phyloP scores from a whole-genome alignment of 2,888 invertebrate species.

The Sarcophaga subvicina region DNA sequence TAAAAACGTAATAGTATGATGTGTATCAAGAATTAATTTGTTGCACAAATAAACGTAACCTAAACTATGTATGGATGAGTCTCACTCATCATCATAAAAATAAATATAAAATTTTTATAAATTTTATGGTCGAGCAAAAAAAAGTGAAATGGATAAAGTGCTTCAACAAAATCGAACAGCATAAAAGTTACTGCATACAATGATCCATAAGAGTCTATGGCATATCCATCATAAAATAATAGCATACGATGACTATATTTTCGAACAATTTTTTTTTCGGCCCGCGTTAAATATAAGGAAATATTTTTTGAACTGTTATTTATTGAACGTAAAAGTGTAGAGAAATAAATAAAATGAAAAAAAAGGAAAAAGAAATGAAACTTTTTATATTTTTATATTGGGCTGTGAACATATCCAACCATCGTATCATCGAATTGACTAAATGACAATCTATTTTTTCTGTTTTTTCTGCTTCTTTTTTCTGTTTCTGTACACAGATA shows the following conservation, averaged over 20 bases:
- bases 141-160: neutral
- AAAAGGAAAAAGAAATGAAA: neutral
- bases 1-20: neutral
- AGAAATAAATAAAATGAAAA: neutral
- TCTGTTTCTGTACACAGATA: neutral
- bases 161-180: neutral
- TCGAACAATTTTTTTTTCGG: neutral
- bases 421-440: constrained; percentile 41
- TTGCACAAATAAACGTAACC: neutral
- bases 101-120: no score
- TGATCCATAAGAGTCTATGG: constrained; percentile 43
- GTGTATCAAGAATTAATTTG: neutral
- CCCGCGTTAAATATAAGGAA: neutral
- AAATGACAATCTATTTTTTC: constrained; percentile 41
- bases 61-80: no score
- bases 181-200: constrained; percentile 43
- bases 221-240: constrained; percentile 42
- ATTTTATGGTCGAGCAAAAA: neutral
- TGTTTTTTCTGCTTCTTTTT: neutral
- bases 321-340: constrained; percentile 8
- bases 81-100: no score
- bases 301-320: constrained; percentile 46
- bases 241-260: constrained; percentile 15
- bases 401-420: constrained; percentile 35
- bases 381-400: neutral